These are phyloP conservation scores for Masticophis lateralis DNA, from an alignment of 2,797 vertebrate genomes.

Conservation along the genomic window DNA sequence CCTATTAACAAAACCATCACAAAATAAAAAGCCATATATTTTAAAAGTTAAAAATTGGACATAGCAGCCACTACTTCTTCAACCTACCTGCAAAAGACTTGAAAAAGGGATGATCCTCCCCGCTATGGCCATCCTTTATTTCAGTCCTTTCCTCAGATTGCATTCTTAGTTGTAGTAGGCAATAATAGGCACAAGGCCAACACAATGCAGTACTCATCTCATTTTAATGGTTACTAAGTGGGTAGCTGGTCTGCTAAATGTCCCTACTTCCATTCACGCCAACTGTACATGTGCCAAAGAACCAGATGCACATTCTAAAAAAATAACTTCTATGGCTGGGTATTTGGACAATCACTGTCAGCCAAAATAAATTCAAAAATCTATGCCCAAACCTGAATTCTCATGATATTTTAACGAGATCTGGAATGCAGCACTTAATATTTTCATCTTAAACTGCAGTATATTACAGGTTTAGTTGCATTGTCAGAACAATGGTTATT, in stretches of 20 bases:
- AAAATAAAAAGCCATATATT: neutral
- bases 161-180: neutral
- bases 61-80: neutral
- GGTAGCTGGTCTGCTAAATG: constrained; percentile 30
- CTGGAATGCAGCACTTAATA: neutral
- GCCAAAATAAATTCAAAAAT: constrained; percentile 19
- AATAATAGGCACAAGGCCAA: constrained; percentile 16
- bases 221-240: constrained; percentile 37
- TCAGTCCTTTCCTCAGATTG: neutral
- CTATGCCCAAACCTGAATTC: neutral
- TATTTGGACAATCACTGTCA: constrained; percentile 24
- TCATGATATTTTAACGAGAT: neutral
- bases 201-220: constrained; percentile 28
- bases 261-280: constrained; percentile 24
- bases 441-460: neutral
- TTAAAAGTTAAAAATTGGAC: neutral
- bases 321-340: constrained; percentile 29
- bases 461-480: neutral
- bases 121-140: neutral
- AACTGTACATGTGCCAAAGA: constrained; percentile 28
- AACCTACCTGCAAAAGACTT: neutral
- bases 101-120: neutral
- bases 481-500: neutral
- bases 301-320: constrained; percentile 36
- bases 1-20: neutral